A percentile compares a stretch with the other conserved stretches of the same genome.
Conservation (phyloP, 2,797 vertebrate genomes). For the Arremon brunneinucha region DNA sequence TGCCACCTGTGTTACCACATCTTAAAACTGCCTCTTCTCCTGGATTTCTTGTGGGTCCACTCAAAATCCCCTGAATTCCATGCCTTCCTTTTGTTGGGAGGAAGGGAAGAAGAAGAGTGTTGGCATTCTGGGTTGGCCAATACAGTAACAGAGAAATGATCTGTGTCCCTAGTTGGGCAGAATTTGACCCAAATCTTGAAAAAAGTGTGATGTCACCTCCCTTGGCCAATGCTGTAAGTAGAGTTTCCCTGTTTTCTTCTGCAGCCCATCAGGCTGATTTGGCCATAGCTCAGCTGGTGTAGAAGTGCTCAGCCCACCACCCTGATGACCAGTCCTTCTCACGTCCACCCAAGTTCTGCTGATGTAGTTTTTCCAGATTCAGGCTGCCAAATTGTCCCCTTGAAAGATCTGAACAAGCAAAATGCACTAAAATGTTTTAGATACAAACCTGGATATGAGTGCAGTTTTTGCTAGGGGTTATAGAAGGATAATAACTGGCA, state of each 20-base stretch:
- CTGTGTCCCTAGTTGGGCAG: not conserved
- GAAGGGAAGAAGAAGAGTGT: not conserved
- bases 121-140: not conserved
- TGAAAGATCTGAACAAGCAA: not conserved
- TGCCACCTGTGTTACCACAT: not conserved
- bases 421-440: not conserved
- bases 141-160: fast-evolving
- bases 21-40: not conserved
- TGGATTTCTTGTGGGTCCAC: not conserved
- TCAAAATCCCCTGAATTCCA: fast-evolving
- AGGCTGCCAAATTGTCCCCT: not conserved
- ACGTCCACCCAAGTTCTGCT: not conserved
- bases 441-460: fast-evolving
- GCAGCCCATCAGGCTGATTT: not conserved
- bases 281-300: not conserved
- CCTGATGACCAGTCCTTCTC: not conserved
- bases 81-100: not conserved
- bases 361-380: not conserved
- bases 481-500: not conserved
- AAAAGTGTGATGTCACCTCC: not conserved
- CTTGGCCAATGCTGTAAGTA: not conserved
- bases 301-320: not conserved
- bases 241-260: not conserved
- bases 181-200: not conserved
- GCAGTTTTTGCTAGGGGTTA: not conserved